Evolutionary conservation across 2,888 invertebrate genomes (phyloP).

Genomic region (Galeruca laticollis): DNA sequence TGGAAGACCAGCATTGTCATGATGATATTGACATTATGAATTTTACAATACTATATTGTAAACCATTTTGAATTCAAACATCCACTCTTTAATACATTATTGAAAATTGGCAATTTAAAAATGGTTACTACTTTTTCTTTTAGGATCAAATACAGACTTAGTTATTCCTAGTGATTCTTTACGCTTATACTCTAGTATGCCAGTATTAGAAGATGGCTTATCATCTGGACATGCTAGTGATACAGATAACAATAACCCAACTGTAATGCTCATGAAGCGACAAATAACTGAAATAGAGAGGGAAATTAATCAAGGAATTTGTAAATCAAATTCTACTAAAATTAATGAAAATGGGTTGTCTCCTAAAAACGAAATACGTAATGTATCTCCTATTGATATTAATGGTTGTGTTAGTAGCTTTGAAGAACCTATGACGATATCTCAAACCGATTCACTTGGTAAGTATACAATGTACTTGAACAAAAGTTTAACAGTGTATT

Average conservation of each 20-base stretch:
- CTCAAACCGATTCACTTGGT: conserved; percentile 63
- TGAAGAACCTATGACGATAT: conserved; percentile 61
- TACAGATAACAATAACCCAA: conserved; percentile 88
- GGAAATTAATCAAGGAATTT: conserved; percentile 75
- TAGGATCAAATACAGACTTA: conserved; percentile 71
- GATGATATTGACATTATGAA: too few relatives aligned
- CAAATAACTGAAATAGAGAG: conserved; percentile 81
- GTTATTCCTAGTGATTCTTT: conserved; percentile 75
- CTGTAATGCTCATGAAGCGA: conserved; percentile 75
- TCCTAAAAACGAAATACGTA: conserved; percentile 56
- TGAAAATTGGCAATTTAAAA: too few relatives aligned
- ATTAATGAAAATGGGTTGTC: conserved; percentile 62
- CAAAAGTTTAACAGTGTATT: neutral
- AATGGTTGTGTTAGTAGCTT: conserved; percentile 62
- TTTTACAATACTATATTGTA: too few relatives aligned
- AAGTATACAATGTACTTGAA: conserved; percentile 28
- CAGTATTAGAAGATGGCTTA: conserved; percentile 92
- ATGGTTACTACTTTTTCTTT: conserved; percentile 31
- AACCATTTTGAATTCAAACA: too few relatives aligned
- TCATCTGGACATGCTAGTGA: conserved; percentile 95
- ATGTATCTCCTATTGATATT: conserved; percentile 60
- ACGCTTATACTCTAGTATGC: conserved; percentile 83
- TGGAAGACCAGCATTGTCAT: too few relatives aligned
- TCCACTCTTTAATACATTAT: too few relatives aligned
- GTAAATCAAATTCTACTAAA: conserved; percentile 60